A percentile compares a stretch with the other conserved stretches of the same genome.
Conservation (phyloP, 2,113 vertebrate genomes). For the Trogon surrucura region DNA sequence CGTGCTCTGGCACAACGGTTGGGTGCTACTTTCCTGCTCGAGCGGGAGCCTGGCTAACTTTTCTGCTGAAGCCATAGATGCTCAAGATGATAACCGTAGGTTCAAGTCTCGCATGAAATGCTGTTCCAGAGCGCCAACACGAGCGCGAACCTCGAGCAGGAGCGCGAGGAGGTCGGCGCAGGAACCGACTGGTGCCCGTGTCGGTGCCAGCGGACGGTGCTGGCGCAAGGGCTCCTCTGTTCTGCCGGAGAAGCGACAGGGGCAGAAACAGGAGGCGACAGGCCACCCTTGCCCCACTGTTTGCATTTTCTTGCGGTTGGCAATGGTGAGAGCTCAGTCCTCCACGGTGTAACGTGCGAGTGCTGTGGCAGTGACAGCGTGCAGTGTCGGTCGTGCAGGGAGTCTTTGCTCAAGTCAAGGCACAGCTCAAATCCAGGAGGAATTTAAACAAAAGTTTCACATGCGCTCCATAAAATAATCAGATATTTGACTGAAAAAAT, state of each 20-base stretch:
- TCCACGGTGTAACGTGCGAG: fast-evolving
- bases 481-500: not conserved
- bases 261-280: not conserved
- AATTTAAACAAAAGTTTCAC: not conserved
- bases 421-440: not conserved
- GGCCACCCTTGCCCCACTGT: fast-evolving
- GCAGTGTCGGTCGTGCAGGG: fast-evolving
- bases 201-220: fast-evolving
- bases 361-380: fast-evolving
- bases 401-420: fast-evolving
- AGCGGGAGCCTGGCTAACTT: not conserved
- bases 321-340: fast-evolving
- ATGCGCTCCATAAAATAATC: not conserved
- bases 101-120: not conserved
- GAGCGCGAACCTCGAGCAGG: not conserved
- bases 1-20: not conserved
- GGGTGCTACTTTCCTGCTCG: not conserved
- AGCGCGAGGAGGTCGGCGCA: not conserved
- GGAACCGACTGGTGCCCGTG: not conserved
- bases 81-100: not conserved
- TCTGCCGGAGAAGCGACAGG: not conserved
- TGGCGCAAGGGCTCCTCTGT: fast-evolving
- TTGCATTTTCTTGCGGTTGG: not conserved
- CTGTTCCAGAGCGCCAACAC: not conserved
- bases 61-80: not conserved